A percentile compares a stretch with the other conserved stretches of the same genome.
These are phyloP conservation scores for Tetrao urogallus DNA, from an alignment of 2,113 vertebrate species.

Conservation along the genomic window DNA sequence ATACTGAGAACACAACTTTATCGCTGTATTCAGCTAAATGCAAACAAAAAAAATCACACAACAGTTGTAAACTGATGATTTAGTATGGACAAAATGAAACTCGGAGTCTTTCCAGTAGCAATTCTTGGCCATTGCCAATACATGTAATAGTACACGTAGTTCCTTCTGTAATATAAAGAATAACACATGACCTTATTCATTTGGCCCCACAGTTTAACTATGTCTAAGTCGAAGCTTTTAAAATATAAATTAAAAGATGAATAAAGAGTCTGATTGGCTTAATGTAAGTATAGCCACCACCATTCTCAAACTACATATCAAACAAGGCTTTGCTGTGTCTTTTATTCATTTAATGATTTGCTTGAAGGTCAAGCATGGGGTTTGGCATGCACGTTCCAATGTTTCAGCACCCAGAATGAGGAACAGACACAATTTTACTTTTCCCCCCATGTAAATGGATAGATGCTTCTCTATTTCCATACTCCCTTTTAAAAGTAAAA, in stretches of 20 bases:
- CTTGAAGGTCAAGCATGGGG: constrained; percentile 15
- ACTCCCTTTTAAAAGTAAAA: not conserved
- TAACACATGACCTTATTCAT: not conserved
- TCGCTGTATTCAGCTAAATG: not conserved
- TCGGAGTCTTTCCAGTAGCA: not conserved
- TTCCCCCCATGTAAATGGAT: not conserved
- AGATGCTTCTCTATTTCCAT: not conserved
- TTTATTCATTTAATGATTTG: constrained; percentile 28
- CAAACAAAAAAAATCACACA: fast-evolving
- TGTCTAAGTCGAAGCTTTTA: not conserved
- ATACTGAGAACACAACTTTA: not conserved
- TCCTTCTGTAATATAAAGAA: not conserved
- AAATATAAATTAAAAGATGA: not conserved
- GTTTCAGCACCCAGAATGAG: not conserved
- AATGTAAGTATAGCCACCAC: fast-evolving
- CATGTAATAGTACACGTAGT: fast-evolving
- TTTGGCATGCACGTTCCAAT: not conserved
- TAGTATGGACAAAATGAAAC: not conserved
- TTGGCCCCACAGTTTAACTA: constrained; percentile 2
- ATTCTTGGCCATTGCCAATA: not conserved
- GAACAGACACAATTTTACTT: constrained; percentile 8
- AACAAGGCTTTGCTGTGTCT: not conserved
- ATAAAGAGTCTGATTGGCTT: not conserved
- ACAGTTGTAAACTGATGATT: not conserved
- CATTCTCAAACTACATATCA: not conserved